A percentile compares a stretch with the other conserved stretches of the same genome.
Conservation (phyloP, 1,140 invertebrate genomes). For the Tetramorium alpestre region DNA sequence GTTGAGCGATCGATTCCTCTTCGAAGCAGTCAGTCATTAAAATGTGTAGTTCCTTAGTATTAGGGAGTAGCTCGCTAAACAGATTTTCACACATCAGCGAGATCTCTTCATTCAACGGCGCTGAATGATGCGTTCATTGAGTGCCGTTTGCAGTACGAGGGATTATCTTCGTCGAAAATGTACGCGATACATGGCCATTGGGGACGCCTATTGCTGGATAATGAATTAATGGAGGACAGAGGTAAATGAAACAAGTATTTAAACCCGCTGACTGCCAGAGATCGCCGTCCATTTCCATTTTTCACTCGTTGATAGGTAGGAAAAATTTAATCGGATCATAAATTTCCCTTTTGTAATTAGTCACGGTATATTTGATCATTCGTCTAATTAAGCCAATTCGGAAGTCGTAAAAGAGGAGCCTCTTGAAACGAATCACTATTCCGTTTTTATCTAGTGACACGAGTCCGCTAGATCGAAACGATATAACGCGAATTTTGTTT, state of each 20-base stretch:
- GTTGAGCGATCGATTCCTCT: slow-evolving; percentile 21
- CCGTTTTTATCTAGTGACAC: background rate
- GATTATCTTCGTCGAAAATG: slow-evolving; percentile 64
- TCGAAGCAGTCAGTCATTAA: slow-evolving; percentile 36
- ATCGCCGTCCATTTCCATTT: background rate
- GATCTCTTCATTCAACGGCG: slow-evolving; percentile 47
- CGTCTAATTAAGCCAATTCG: background rate
- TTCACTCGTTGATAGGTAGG: background rate
- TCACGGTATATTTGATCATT: background rate
- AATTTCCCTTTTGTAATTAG: background rate
- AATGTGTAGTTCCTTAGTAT: slow-evolving; percentile 26
- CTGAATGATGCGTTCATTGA: slow-evolving; percentile 42
- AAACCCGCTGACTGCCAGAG: background rate
- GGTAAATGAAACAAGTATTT: slow-evolving; percentile 56
- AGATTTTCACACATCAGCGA: slow-evolving; percentile 41
- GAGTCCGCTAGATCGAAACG: background rate
- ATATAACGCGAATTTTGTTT: slow-evolving; percentile 30
- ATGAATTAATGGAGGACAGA: slow-evolving; percentile 46
- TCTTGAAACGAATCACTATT: background rate
- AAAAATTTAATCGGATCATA: slow-evolving; percentile 18
- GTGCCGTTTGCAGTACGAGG: slow-evolving; percentile 39
- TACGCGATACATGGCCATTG: slow-evolving; percentile 29
- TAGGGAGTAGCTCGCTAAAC: background rate
- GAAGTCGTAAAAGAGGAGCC: background rate
- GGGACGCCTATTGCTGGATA: slow-evolving; percentile 48